Conservation (phyloP, 2,797 vertebrate genomes). For the Smutsia temminckii region DNA sequence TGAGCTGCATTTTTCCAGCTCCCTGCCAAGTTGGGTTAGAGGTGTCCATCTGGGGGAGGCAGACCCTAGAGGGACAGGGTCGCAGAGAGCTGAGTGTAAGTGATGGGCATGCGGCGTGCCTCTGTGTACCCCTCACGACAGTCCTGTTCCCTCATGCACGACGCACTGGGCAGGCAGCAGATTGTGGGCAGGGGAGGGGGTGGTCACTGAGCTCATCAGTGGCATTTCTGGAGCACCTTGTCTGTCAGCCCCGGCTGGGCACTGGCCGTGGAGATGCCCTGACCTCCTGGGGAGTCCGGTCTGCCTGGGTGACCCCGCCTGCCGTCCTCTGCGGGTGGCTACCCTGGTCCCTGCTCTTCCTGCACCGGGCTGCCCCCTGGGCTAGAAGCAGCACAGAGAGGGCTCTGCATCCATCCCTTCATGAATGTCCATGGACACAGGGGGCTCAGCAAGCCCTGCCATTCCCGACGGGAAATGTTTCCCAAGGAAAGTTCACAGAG, state of each 20-base stretch:
- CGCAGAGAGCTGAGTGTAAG: not conserved
- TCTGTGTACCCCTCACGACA: no score
- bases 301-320: not conserved
- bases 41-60: not conserved
- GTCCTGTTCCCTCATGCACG: accelerated
- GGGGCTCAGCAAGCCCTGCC: accelerated
- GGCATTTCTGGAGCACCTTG: not conserved
- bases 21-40: not conserved
- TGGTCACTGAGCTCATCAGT: accelerated
- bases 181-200: accelerated
- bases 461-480: accelerated
- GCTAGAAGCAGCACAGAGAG: accelerated
- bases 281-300: accelerated
- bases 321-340: accelerated
- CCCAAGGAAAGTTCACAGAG: not conserved
- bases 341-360: not conserved
- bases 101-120: accelerated
- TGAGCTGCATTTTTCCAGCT: conserved; percentile 45
- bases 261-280: accelerated
- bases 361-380: accelerated
- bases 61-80: not conserved
- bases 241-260: no score
- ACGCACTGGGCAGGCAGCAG: accelerated
- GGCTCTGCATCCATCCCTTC: accelerated
- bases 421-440: not conserved